Base-by-base conservation (phyloP, 2,797 vertebrate species). In the Paedocypris micromegethes region DNA sequence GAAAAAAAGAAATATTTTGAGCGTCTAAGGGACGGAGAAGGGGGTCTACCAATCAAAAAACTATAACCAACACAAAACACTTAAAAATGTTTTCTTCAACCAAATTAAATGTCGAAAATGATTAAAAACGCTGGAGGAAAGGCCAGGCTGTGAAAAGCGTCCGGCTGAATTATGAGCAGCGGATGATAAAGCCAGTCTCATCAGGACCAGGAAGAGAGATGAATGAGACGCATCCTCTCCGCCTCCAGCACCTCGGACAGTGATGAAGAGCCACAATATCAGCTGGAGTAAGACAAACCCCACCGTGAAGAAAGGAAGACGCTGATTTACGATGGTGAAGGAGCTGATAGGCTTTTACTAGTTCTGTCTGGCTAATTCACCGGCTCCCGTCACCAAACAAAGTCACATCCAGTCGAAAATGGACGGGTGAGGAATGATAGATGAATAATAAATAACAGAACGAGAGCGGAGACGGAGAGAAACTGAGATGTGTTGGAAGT, bases 81-180 rank as follows among this genome's bases (percentile, higher is more conserved):
- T 23, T 23, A 1, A 23, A 23, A 23, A 23, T n/a, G n/a, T n/a
- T n/a, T 23, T 23, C 23, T 23, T 23, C 23, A 23, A 23, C 23
- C 23, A 23, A 23, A 23, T 23, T 23, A 23, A 23, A 23, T 23
- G 23, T 23, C 23, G 23, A 23, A 23, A 23, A 23, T 23, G 23
- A 23, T 23, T 23, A 23, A 23, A 23, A 23, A 23, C 23, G 23
- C 23, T 23, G 23, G 23, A 23, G 23, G 23, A 23, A 23, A 23
- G 23, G 23, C 23, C 23, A 23, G 23, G 23, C 23, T 23, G 23
- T 23, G 23, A 23, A 23, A 23, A 55, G 45, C 40, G n/a, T n/a
- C n/a, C n/a, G 65, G 65, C 61, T 70, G 66, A 73, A 76, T 70
- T 66, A 73, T 70, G 74, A 76, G 66, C 68, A 58, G 4, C 47